Evolutionary conservation across 2,113 vertebrate genomes (phyloP).

Genomic region (Ascaphus truei): DNA sequence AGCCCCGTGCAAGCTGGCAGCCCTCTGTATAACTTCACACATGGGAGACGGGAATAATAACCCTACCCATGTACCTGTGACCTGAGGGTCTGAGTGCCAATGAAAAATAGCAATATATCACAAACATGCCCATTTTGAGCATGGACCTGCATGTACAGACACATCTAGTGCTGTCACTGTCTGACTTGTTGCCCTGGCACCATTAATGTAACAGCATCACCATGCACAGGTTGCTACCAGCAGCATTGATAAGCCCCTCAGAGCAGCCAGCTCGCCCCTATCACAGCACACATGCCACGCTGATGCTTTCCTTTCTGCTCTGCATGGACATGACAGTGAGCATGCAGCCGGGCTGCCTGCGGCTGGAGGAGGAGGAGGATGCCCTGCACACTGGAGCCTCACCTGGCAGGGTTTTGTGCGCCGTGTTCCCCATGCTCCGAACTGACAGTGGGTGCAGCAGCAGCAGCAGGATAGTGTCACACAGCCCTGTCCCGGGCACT

Average conservation of each 20-base stretch:
- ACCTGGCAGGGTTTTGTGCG: conserved; percentile 57
- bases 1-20: too few relatives aligned
- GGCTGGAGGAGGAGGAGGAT: too few relatives aligned
- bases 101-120: too few relatives aligned
- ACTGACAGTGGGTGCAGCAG: conserved; percentile 9
- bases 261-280: background rate
- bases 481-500: conserved; percentile 17
- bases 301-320: too few relatives aligned
- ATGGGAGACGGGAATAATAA: too few relatives aligned
- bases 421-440: conserved; percentile 59
- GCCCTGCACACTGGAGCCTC: background rate
- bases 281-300: background rate
- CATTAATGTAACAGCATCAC: background rate
- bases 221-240: background rate
- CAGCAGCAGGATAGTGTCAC: background rate
- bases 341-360: too few relatives aligned
- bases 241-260: too few relatives aligned
- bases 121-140: background rate
- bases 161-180: background rate
- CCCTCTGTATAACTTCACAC: too few relatives aligned
- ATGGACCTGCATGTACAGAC: background rate
- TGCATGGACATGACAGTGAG: too few relatives aligned
- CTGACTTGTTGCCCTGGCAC: background rate
- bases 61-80: too few relatives aligned
- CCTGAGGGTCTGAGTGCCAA: too few relatives aligned